Base-by-base conservation (phyloP, 2,888 invertebrate species). In the Asteroscopus sphinx region DNA sequence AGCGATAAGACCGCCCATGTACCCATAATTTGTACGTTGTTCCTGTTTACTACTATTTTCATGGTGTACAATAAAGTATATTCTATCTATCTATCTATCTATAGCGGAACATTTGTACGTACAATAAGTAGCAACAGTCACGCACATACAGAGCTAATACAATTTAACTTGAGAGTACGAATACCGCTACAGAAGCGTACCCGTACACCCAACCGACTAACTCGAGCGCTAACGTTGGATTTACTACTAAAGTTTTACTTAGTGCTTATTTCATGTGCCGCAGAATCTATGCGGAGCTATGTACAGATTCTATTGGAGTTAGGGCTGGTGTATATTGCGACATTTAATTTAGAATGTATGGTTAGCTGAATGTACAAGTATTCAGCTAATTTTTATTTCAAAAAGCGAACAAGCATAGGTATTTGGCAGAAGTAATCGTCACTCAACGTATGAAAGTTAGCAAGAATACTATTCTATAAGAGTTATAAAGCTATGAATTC, bases 101-200 rank as follows among this genome's bases (percentile, higher is more conserved):
- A n/a, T n/a, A n/a, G n/a, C n/a, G 52, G 35, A 68, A 62, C 56
- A 57, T 63, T 70, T 59, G 68, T 66, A 56, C 39, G 45, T 67
- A 58, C 64, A 73, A 56, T 68, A 73, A 75, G 68, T 70, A 64
- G 62, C 51, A 55, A 61, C 37, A 73, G 80, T 73, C 73, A 73
- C 74, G 71, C 77, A 80, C 72, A 65, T 75, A 67, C 59, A 68
- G 62, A 77, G 77, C 73, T 82, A 78, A 82, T 80, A 80, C 74
- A 81, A 82, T 85, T 83, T 79, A 82, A 82, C 78, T 79, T 71
- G 69, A 74, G 73, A 72, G 68, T 70, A 77, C 74, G 56, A 68
- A 70, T 71, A 61, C 73, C 67, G 53, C 69, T 58, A 35, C 61
- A 64, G 55, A 35, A 63, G 60, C 60, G 72, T 26, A 48, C 53